Evolutionary conservation across 2,888 invertebrate species (phyloP), one percentile per base, ranked within the genome.

Genomic region (Eupithecia vulgata): DNA sequence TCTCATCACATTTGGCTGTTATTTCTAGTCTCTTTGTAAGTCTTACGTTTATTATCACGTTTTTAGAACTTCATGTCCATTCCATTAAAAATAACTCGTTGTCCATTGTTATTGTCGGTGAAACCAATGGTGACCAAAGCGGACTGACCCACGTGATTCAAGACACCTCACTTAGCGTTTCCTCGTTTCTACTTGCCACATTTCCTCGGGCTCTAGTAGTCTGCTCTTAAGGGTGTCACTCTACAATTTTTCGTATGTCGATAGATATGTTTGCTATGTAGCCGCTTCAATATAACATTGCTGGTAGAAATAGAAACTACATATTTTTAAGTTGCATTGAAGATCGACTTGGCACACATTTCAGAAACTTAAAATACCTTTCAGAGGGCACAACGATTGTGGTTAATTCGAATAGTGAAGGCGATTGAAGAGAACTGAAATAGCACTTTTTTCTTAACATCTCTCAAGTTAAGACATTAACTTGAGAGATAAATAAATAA

Each of bases 101-200:
- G 81, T 64, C 42, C 78, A 81, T 78, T 85, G 83, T 87, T 86
- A 84, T 85, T 86, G 85, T 85, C 81, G 82, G 84, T 75, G 77
- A 78, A 81, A 81, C 79, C 74, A 80, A 71, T 80, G 77, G 79
- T 82, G 80, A 78, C 84, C 81, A 82, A 70, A 77, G 79, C 70
- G 68, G 76, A 61, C 70, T 74, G 84, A 82, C 72, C 78, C 74
- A n/a, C 81, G 76, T 76, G 74, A 71, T 76, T 78, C 74, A 21
- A 75, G 52, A 15, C 62, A 66, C 67, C 66, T 40, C 61, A 61
- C 17, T 61, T 30, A 59, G 61, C 61, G 61, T 61, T 34, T 61
- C 61, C 34, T 34, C 7, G 61, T 61, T 61, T 6, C 34, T 17
- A 61, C 34, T 17, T 30, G 1, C 17, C 34, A 30, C 30, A 30